Evolutionary conservation across 1,140 invertebrate genomes (phyloP).

Genomic region (Papilio polytes): DNA sequence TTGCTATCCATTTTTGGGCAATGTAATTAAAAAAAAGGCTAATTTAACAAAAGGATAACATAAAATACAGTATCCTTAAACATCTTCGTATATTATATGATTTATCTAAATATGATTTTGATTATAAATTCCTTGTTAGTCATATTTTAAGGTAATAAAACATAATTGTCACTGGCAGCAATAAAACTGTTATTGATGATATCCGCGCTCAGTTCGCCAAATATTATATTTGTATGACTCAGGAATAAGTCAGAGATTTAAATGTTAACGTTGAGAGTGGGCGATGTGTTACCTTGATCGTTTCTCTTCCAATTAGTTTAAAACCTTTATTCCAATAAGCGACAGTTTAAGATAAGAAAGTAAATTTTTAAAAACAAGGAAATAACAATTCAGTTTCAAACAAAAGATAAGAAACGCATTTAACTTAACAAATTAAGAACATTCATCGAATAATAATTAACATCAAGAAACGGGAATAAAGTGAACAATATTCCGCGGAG

Average conservation of each 20-base stretch:
- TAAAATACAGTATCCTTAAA: too few species aligned
- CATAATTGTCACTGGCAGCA: background rate
- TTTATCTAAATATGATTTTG: background rate
- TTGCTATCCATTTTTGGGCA: too few species aligned
- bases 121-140: background rate
- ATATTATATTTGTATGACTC: background rate
- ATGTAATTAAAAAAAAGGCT: too few species aligned
- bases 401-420: background rate
- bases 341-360: background rate
- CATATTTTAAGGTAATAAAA: background rate
- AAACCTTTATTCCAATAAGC: background rate
- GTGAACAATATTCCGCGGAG: slow-evolving; percentile 56
- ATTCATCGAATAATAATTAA: slow-evolving; percentile 62
- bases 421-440: slow-evolving; percentile 48
- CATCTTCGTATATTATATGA: background rate
- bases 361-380: background rate
- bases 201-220: background rate
- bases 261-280: background rate
- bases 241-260: background rate
- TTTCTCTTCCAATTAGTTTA: background rate
- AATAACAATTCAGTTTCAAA: background rate
- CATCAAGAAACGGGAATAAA: slow-evolving; percentile 52
- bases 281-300: background rate
- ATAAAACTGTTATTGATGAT: slow-evolving; percentile 15
- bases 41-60: too few species aligned